Evolutionary conservation across 2,113 vertebrate genomes (phyloP).

Genomic region (Brevimyrus niger): DNA sequence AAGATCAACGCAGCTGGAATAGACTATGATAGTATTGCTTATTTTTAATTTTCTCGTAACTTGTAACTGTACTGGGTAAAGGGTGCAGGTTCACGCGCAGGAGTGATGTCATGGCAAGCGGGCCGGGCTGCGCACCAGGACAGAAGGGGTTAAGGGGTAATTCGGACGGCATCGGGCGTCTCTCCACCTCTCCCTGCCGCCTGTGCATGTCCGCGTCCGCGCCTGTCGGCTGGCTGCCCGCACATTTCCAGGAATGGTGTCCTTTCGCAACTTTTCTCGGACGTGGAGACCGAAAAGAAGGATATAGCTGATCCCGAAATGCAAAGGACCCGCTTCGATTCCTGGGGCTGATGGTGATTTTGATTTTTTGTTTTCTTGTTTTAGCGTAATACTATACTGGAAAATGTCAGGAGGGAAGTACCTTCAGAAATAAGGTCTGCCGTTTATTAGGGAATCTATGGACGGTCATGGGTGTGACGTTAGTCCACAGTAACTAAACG

Average conservation of each 20-base stretch:
- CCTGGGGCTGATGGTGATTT: not conserved
- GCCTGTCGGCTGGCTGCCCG: not conserved
- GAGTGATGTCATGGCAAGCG: conserved; percentile 1
- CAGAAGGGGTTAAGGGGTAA: conserved; percentile 9
- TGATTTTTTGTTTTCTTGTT: conserved; percentile 6
- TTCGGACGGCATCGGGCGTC: conserved; percentile 32
- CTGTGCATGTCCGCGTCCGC: not conserved
- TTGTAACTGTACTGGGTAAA: not conserved
- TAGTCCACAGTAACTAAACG: not conserved
- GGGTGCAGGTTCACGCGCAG: not conserved
- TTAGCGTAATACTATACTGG: not conserved
- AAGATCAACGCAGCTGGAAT: not conserved
- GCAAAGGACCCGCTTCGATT: not conserved
- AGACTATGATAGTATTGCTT: not conserved
- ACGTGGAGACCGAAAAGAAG: not conserved
- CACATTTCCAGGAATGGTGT: not conserved
- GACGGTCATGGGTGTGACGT: not conserved
- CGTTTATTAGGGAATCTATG: not conserved
- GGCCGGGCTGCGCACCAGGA: not conserved
- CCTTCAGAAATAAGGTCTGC: not conserved
- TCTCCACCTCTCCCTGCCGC: conserved; percentile 31
- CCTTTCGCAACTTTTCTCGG: not conserved
- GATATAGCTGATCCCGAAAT: not conserved
- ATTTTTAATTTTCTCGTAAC: not conserved
- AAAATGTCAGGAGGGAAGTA: conserved; percentile 2